Conservation (phyloP, 2,888 invertebrate species). For the Prenolepis imparis region DNA sequence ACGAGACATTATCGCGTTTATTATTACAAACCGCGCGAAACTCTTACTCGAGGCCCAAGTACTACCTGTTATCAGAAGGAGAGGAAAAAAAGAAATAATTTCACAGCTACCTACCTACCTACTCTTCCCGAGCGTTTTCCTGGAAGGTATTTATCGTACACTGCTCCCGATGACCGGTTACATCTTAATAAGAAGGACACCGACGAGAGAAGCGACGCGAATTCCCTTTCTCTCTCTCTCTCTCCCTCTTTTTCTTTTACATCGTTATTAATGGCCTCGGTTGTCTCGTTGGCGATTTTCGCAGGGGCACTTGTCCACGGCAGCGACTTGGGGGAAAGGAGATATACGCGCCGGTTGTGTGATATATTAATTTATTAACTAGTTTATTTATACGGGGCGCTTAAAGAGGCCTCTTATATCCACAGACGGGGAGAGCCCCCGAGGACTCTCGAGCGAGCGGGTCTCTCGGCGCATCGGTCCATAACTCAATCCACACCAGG, state of each 20-base stretch:
- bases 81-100: slow-evolving; percentile 22
- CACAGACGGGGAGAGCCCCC: slow-evolving; percentile 58
- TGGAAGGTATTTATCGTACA: slow-evolving; percentile 71
- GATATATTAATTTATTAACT: slow-evolving; percentile 85
- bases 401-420: slow-evolving; percentile 76
- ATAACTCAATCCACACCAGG: slow-evolving; percentile 80
- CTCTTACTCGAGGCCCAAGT: slow-evolving; percentile 18
- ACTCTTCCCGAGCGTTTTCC: slow-evolving; percentile 66
- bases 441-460: slow-evolving; percentile 68
- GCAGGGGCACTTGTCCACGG: slow-evolving; percentile 69
- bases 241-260: slow-evolving; percentile 56
- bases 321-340: slow-evolving; percentile 68
- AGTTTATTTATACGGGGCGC: slow-evolving; percentile 79
- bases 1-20: slow-evolving; percentile 42
- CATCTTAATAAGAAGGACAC: slow-evolving; percentile 78
- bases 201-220: slow-evolving; percentile 62
- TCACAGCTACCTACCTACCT: slow-evolving; percentile 9
- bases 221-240: slow-evolving; percentile 66
- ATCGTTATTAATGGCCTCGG: slow-evolving; percentile 74
- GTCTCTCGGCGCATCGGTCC: slow-evolving; percentile 62
- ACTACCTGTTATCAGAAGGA: slow-evolving; percentile 30
- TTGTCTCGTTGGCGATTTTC: slow-evolving; percentile 79
- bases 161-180: slow-evolving; percentile 71
- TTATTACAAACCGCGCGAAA: slow-evolving; percentile 50
- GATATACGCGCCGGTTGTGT: slow-evolving; percentile 71